These are phyloP conservation scores for Entomobrya proxima DNA, from an alignment of 2,888 invertebrate species.

Conservation along the genomic window DNA sequence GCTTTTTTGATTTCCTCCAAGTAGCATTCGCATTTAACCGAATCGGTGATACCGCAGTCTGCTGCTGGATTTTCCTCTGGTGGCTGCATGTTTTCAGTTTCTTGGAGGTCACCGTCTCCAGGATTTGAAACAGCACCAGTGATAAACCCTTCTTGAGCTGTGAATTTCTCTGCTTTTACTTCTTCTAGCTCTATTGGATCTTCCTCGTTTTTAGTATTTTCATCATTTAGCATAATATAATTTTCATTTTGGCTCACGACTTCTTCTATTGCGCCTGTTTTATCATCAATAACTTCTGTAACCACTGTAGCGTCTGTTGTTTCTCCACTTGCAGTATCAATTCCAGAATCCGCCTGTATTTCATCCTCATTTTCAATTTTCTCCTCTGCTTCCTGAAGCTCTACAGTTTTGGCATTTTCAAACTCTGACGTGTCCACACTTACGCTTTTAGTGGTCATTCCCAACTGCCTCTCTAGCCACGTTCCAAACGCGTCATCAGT, in stretches of 20 bases:
- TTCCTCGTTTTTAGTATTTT: too few relatives aligned
- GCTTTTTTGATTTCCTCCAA: constrained; percentile 25
- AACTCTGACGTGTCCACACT: constrained; percentile 67
- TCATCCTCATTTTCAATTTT: not conserved
- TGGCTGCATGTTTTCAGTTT: constrained; percentile 24
- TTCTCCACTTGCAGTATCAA: too few relatives aligned
- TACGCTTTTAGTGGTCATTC: constrained; percentile 68
- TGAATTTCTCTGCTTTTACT: not conserved
- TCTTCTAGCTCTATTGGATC: not conserved
- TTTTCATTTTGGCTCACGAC: too few relatives aligned
- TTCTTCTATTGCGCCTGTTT: too few relatives aligned
- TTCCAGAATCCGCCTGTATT: not conserved
- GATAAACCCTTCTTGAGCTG: constrained; percentile 37
- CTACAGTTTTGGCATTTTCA: constrained; percentile 63
- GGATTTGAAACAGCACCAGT: constrained; percentile 26
- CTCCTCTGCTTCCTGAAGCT: constrained; percentile 32
- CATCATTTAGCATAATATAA: too few relatives aligned
- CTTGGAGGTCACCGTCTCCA: constrained; percentile 41
- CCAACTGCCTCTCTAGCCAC: constrained; percentile 73
- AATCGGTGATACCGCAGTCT: constrained; percentile 55
- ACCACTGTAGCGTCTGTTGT: too few relatives aligned
- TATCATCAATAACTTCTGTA: too few relatives aligned
- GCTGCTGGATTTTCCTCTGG: constrained; percentile 9
- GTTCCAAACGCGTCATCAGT: constrained; percentile 73
- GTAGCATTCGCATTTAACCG: constrained; percentile 69